Conservation (phyloP, 2,113 vertebrate species). For the Oncorhynchus keta region DNA sequence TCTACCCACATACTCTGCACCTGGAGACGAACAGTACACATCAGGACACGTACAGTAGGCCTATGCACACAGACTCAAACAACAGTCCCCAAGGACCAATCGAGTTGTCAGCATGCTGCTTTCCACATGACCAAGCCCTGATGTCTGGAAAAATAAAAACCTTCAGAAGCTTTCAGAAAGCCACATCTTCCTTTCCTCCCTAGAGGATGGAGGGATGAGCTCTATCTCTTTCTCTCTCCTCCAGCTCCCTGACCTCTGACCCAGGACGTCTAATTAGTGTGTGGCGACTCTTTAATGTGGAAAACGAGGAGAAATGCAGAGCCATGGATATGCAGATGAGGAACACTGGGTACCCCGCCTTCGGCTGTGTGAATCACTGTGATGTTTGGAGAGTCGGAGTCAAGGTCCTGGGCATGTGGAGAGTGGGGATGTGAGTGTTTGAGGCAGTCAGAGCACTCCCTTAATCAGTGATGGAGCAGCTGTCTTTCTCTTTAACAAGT, state of each 20-base stretch:
- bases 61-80: not conserved
- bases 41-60: no score
- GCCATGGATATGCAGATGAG: conserved; percentile 64
- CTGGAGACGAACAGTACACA: not conserved
- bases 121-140: not conserved
- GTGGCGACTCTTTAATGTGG: conserved; percentile 52
- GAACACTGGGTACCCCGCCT: conserved; percentile 34
- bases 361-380: conserved; percentile 38
- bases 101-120: conserved; percentile 24
- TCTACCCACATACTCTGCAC: not conserved
- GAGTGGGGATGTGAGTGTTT: no score
- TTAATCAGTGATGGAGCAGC: no score
- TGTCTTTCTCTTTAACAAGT: no score
- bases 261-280: conserved; percentile 61
- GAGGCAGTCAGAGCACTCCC: no score
- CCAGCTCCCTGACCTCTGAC: conserved; percentile 57
- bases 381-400: conserved; percentile 27
- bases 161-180: not conserved
- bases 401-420: conserved; percentile 56
- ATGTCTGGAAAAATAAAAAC: not conserved
- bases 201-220: conserved; percentile 21
- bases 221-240: conserved; percentile 32
- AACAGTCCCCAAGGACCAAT: not conserved
- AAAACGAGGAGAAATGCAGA: conserved; percentile 62
- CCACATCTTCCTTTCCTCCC: conserved; percentile 44